phyloP scores from a whole-genome alignment of 1,140 invertebrate species.

The Paracyclopina nana region DNA sequence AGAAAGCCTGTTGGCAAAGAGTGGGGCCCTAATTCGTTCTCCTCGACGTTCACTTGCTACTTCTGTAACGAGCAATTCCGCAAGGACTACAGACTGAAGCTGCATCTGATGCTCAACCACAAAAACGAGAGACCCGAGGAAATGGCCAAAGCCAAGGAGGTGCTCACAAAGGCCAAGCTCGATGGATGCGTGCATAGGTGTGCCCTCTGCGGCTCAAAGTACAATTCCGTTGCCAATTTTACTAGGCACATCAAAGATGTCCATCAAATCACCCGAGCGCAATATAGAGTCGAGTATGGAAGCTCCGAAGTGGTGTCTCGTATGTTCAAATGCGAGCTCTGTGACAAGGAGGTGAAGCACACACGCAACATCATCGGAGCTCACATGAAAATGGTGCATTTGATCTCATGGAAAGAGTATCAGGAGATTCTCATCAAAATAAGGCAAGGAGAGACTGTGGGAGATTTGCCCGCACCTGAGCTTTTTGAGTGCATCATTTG shows the following conservation, averaged over 20 bases:
- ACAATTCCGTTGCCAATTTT: conserved; percentile 7
- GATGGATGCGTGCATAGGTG: conserved; percentile 9
- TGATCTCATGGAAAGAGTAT: conserved; percentile 17
- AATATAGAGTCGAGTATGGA: conserved; percentile 14
- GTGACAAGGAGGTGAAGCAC: conserved; percentile 15
- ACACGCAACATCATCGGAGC: conserved; percentile 10
- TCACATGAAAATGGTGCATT: conserved; percentile 16
- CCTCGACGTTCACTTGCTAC: conserved; percentile 10
- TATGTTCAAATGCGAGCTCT: conserved; percentile 14
- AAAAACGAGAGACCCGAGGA: background rate
- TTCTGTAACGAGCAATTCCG: conserved; percentile 16
- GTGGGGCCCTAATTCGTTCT: conserved; percentile 2
- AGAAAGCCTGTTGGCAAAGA: conserved; percentile 5
- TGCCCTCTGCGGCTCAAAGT: conserved; percentile 5
- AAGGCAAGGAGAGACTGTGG: background rate
- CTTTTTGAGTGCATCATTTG: conserved; percentile 14
- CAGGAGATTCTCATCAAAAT: conserved; percentile 13
- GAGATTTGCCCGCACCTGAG: background rate
- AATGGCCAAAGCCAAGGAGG: conserved; percentile 15
- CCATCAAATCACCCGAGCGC: conserved; percentile 2
- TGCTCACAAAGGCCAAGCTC: conserved; percentile 2
- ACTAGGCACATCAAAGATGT: conserved; percentile 10
- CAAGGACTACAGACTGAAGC: conserved; percentile 10
- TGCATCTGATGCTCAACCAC: conserved; percentile 11
- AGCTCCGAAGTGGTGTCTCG: background rate